Evolutionary conservation across 2,113 vertebrate species (phyloP).

Genomic region (Halichoeres trimaculatus): DNA sequence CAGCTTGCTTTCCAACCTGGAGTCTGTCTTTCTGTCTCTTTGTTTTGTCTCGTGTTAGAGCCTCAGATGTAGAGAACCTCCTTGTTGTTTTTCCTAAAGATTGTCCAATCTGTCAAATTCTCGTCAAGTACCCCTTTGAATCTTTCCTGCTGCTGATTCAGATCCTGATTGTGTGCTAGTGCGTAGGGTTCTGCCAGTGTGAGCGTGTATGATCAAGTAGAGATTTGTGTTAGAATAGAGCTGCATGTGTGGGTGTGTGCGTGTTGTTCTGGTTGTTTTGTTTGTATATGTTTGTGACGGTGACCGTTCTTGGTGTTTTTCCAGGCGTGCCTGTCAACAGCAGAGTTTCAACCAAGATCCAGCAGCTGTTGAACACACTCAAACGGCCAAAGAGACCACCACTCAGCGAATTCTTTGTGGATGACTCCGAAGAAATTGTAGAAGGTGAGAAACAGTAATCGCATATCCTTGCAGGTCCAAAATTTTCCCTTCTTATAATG

Average conservation of each 20-base stretch:
- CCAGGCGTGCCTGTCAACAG: slow-evolving; percentile 95
- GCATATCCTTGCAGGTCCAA: slow-evolving; percentile 38
- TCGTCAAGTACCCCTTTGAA: slow-evolving; percentile 53
- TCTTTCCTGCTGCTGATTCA: slow-evolving; percentile 63
- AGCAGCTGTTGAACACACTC: slow-evolving; percentile 97
- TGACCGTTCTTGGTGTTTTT: slow-evolving; percentile 53
- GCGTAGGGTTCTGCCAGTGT: slow-evolving; percentile 48
- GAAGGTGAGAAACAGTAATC: slow-evolving; percentile 88
- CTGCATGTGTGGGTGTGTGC: slow-evolving; percentile 47
- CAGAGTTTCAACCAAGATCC: slow-evolving; percentile 98
- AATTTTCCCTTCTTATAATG: slow-evolving; percentile 67
- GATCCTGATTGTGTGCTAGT: slow-evolving; percentile 51
- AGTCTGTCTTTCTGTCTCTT: slow-evolving; percentile 49
- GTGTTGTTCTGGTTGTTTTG: slow-evolving; percentile 2
- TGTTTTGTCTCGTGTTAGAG: slow-evolving; percentile 58
- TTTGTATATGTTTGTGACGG: slow-evolving; percentile 48
- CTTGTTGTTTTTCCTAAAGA: slow-evolving; percentile 35
- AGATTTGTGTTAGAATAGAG: slow-evolving; percentile 45
- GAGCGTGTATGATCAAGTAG: slow-evolving; percentile 24
- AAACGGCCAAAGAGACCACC: slow-evolving; percentile 96
- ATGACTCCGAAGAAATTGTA: slow-evolving; percentile 97
- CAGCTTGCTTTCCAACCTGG: slow-evolving; percentile 74
- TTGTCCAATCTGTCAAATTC: slow-evolving; percentile 41
- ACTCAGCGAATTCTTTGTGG: slow-evolving; percentile 95
- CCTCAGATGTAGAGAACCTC: slow-evolving; percentile 58